Evolutionary conservation across 2,888 invertebrate species (phyloP), one percentile per base, ranked within the genome.

Genomic region (Strigamia crassipes): DNA sequence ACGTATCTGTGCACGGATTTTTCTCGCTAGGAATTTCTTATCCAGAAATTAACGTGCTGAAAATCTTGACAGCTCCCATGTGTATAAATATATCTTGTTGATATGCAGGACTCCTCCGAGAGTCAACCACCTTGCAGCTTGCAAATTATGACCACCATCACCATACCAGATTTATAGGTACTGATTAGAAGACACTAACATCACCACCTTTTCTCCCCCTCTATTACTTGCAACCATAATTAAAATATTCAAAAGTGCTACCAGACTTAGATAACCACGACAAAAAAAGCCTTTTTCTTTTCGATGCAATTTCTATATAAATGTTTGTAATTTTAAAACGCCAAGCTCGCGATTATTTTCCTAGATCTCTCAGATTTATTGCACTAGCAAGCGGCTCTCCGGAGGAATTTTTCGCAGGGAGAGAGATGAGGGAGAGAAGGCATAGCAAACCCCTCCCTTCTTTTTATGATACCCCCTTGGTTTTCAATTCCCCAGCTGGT

Each of bases 401-500:
- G n/a, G 73, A 73, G 73, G 73, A 73, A 73, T 73, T 73, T 31
- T 73, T 73, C 18, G 27, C 73, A 73, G 73, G 31, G 73, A 73
- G 73, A 73, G 27, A 27, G 73, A 73, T 73, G 73, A 27, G 73
- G 73, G 73, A 27, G 73, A 31, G n/a, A 73, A 73, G 15, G 73
- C 73, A 31, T 13, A 27, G 73, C 73, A 73, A 73, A 27, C 73
- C 61, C 61, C 61, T 73, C 73, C 31, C 73, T 15, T 31, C 31
- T 12, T 73, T 73, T 73, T 73, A 31, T 31, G 73, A 73, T 73
- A 73, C 73, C 73, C 51, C 73, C 73, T 73, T 73, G 73, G 73
- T 27, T 73, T 73, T 27, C 21, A 21, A 66, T 18, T 66, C 18
- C 73, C 73, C 73, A 73, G 73, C 73, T 73, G 73, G 73, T 73